Base-by-base conservation (phyloP, 2,113 vertebrate genomes). In the Petaurus breviceps region DNA sequence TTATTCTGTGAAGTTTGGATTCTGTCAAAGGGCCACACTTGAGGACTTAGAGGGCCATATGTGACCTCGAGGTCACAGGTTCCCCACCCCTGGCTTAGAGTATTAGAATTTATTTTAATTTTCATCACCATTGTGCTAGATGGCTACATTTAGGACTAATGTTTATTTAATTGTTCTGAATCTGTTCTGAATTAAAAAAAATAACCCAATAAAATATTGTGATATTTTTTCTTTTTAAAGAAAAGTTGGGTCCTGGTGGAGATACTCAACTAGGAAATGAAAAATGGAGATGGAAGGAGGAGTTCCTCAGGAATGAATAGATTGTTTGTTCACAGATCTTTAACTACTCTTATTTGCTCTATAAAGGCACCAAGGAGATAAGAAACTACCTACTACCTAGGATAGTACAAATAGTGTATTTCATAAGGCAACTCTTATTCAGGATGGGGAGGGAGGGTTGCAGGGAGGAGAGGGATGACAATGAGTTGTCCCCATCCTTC, bases 191-290 rank as follows among this genome's bases (percentile, higher is more conserved):
- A 14, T 68, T 68, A 31, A 31, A 37, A 37, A 37, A n/a, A 77
- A 77, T 54, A 54, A 19, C 37, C 37, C 46, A 94, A 90, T 43
- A 61, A 93, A 97, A 77, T 92, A 51, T 90, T 55, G 46, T 16
- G 11, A 16, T 37, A 37, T 68, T 68, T 51, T 68, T 37, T 37
- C 8, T 7, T 31, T 95, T 93, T 94, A 61, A 22, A 92, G 91
- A 52, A 52, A 89, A 89, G 11, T 24, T 92, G 93, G 9, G 1
- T 55, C 95, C 23, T 94, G 28, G 50, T 22, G 14, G 11, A 89
- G 28, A 54, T 53, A 92, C 25, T 57, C 92, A 94, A 77, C 61
- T 4, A 77, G 5, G 14, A n/a, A 77, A 77, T 77, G 31, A 77
- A n/a, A 68, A 77, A 77, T 77, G 37, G 61, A 19, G 37, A 19